These are phyloP conservation scores for Drosophila tsacasi DNA, from an alignment of 1,140 invertebrate species.

Conservation along the genomic window DNA sequence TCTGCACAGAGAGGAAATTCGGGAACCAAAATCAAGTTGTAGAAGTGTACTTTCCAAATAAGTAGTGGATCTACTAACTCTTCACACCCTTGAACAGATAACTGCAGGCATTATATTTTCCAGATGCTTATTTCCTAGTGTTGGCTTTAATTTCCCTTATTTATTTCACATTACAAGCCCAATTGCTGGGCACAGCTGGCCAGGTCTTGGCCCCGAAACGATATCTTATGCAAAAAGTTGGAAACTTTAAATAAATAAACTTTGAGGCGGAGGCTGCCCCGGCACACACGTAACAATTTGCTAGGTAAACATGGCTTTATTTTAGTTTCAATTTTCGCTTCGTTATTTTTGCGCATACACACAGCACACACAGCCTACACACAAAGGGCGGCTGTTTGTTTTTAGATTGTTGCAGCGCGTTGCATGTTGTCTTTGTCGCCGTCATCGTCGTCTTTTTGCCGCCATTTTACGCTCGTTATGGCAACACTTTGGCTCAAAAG, in stretches of 20 bases:
- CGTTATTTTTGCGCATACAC: slow-evolving; percentile 71
- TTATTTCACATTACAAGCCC: slow-evolving; percentile 61
- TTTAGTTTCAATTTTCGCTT: slow-evolving; percentile 84
- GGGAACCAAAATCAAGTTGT: not conserved
- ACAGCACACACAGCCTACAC: slow-evolving; percentile 5
- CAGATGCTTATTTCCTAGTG: not conserved
- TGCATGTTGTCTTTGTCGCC: slow-evolving; percentile 69
- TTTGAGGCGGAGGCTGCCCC: slow-evolving; percentile 50
- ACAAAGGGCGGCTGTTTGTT: slow-evolving; percentile 66
- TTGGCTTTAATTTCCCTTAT: slow-evolving; percentile 70
- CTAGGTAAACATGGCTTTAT: slow-evolving; percentile 81
- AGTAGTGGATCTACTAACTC: not conserved
- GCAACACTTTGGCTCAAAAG: slow-evolving; percentile 82
- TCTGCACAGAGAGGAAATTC: slow-evolving; percentile 4
- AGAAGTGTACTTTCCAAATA: not conserved
- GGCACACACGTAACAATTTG: slow-evolving; percentile 73
- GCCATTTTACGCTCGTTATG: slow-evolving; percentile 83
- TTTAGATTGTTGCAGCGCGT: slow-evolving; percentile 64
- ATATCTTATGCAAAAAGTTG: slow-evolving; percentile 74
- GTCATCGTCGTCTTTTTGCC: slow-evolving; percentile 66
- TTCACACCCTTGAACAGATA: not conserved
- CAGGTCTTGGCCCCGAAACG: slow-evolving; percentile 36
- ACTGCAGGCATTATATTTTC: too few relatives aligned
- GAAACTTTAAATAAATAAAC: slow-evolving; percentile 82
- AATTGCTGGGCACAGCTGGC: slow-evolving; percentile 40